Evolutionary conservation across 1,140 invertebrate genomes (phyloP).

Genomic region (Papilio machaon): DNA sequence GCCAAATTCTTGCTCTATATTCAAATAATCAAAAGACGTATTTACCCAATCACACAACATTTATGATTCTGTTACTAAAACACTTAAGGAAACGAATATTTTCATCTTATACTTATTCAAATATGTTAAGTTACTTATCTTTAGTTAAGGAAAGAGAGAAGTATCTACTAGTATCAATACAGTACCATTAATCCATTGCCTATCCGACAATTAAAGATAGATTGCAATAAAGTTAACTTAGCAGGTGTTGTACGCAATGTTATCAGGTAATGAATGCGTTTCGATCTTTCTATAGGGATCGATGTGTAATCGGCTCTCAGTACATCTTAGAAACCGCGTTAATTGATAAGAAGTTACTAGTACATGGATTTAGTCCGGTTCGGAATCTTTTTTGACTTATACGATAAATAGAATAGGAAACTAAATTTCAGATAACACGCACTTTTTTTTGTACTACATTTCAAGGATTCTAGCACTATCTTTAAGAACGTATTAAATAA

Average conservation of each 20-base stretch:
- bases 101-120: background rate
- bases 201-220: slow-evolving; percentile 54
- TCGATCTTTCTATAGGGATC: slow-evolving; percentile 51
- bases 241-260: slow-evolving; percentile 55
- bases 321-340: slow-evolving; percentile 43
- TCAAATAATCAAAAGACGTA: no score
- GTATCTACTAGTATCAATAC: slow-evolving; percentile 35
- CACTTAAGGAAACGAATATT: background rate
- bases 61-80: background rate
- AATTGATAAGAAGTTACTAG: slow-evolving; percentile 33
- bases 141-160: background rate
- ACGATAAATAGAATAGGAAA: background rate
- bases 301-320: slow-evolving; percentile 51
- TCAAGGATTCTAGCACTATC: no score
- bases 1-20: no score
- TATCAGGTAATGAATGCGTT: slow-evolving; percentile 52
- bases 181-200: slow-evolving; percentile 49
- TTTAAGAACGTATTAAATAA: no score
- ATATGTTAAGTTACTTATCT: slow-evolving; percentile 10
- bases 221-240: slow-evolving; percentile 50
- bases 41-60: background rate
- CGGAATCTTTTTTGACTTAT: background rate
- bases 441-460: no score
- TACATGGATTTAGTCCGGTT: background rate
- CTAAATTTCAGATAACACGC: no score